These are phyloP conservation scores for Masnerella sp. DNA, from an alignment of 2,888 invertebrate species.

Conservation along the genomic window DNA sequence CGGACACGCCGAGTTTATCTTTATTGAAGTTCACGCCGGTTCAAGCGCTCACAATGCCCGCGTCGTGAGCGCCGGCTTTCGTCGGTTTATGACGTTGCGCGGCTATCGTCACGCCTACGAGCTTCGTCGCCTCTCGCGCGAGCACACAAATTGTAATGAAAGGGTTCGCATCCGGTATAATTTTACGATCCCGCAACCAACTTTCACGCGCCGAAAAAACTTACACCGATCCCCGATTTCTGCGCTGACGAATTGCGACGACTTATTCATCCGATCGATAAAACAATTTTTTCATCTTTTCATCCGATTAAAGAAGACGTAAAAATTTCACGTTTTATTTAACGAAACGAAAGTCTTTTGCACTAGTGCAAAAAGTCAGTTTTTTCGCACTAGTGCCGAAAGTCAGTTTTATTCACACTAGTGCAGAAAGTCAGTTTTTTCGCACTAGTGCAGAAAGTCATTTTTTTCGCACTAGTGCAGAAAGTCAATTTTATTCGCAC, in stretches of 20 bases:
- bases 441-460: too few relatives aligned
- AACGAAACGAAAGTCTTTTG: not conserved
- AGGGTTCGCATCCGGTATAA: conserved; percentile 57
- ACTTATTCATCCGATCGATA: conserved; percentile 29
- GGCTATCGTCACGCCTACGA: conserved; percentile 35
- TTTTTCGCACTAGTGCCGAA: too few relatives aligned
- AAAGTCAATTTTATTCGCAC: too few relatives aligned
- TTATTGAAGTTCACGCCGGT: conserved; percentile 69
- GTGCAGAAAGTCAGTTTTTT: too few relatives aligned
- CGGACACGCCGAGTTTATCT: conserved; percentile 69
- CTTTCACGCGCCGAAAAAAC: conserved; percentile 40
- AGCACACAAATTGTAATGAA: conserved; percentile 57
- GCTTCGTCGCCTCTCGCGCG: conserved; percentile 48
- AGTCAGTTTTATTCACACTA: too few relatives aligned
- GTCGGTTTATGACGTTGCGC: conserved; percentile 58
- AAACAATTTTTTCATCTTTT: conserved; percentile 25
- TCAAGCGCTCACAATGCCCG: conserved; percentile 62
- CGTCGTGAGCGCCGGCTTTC: conserved; percentile 57
- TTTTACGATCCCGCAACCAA: conserved; percentile 53
- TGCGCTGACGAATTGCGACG: conserved; percentile 35
- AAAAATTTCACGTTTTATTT: not conserved
- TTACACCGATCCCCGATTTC: conserved; percentile 23
- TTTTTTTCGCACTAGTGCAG: too few relatives aligned
- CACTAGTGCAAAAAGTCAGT: not conserved
- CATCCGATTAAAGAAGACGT: too few relatives aligned